These are phyloP conservation scores for Andinoacara biseriatus DNA, from an alignment of 2,113 vertebrate genomes.

Conservation along the genomic window DNA sequence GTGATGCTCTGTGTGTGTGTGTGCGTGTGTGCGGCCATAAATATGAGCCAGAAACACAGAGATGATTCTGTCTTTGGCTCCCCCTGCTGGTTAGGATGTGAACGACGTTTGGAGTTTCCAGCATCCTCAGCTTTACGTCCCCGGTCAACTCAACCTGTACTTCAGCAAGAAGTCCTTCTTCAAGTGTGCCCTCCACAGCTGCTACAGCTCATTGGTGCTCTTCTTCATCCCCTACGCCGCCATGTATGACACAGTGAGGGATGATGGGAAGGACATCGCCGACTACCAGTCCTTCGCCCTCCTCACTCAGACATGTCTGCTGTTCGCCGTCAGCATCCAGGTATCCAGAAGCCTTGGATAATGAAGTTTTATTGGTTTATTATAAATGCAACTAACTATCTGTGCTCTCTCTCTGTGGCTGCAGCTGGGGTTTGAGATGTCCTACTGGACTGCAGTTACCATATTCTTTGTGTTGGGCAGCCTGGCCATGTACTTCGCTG, in stretches of 20 bases:
- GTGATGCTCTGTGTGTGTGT: rapidly evolving
- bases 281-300: conserved; percentile 96
- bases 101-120: conserved; percentile 90
- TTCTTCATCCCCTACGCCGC: conserved; percentile 93
- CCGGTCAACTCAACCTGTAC: conserved; percentile 90
- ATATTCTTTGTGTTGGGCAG: conserved; percentile 93
- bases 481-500: conserved; percentile 89
- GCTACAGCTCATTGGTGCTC: conserved; percentile 95
- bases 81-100: conserved; percentile 85
- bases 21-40: background rate
- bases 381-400: background rate
- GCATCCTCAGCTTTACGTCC: conserved; percentile 90
- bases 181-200: conserved; percentile 88
- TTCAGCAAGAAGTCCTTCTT: conserved; percentile 92
- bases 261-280: conserved; percentile 86
- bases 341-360: conserved; percentile 60
- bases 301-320: conserved; percentile 90
- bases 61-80: background rate
- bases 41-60: background rate
- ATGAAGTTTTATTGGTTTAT: background rate
- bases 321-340: conserved; percentile 91
- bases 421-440: conserved; percentile 89
- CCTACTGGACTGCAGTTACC: conserved; percentile 94
- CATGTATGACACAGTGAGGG: conserved; percentile 80
- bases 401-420: background rate